Evolutionary conservation across 2,797 vertebrate genomes (phyloP), one percentile per base, ranked within the genome.

Genomic region (Chanos chanos): DNA sequence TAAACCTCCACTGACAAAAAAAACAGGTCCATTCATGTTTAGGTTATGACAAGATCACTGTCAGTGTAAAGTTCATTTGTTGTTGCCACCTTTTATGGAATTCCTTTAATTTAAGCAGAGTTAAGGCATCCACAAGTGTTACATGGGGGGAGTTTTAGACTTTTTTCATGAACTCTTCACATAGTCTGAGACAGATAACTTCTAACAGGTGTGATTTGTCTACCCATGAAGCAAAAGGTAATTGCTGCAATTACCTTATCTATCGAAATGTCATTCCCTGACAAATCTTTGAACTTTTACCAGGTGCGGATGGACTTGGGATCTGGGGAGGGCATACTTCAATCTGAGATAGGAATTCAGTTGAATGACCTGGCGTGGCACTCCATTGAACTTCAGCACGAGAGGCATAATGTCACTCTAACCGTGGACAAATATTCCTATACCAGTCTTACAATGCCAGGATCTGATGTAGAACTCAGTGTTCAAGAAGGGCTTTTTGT

Each of bases 301-400:
- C 71, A 97, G 94, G 66, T 93, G 34, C 92, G 83, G 75, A 71
- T 94, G 49, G 89, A 92, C 61, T 75, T 94, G 71, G 94, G 92
- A 33, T 64, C 81, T 40, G 88, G 85, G 4, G 89, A 94, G 43
- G 80, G 12, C 43, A 72, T 74, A 1, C 77, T 96, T 5, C 73
- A 40, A 63, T 92, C 92, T 67, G 88, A 90, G 37, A 79, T 78
- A 33, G 84, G 79, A 5, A 66, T 81, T 61, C 71, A 39, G 5
- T 76, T 95, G n/a, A 88, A 88, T 31, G 88, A 95, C 84, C 83
- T 92, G 71, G 76, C 73, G 0, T 96, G 93, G 94, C 94, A 97
- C 71, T 79, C 84, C 1, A 45, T 94, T 59, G 86, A 92, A 78
- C 61, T 97, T 7, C 75, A 75, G 50, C 90, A 88, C 41, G 55